Evolutionary conservation across 1,140 invertebrate species (phyloP).

Genomic region (Leptopilina boulardi): DNA sequence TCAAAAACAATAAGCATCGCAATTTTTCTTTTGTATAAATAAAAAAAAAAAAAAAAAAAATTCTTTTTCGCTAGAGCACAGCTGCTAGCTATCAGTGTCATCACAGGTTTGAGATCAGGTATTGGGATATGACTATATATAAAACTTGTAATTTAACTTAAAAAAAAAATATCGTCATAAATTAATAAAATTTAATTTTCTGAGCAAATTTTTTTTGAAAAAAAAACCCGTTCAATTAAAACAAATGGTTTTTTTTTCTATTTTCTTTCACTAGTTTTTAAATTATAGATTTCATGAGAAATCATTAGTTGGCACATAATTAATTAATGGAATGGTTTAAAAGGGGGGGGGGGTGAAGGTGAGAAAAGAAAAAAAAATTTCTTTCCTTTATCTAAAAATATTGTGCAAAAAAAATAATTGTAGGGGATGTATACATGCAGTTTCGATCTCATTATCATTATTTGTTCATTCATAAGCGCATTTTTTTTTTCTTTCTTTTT

Average conservation of each 20-base stretch:
- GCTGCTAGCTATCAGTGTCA: slow-evolving; percentile 49
- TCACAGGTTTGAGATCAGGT: slow-evolving; percentile 69
- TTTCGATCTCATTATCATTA: neutral
- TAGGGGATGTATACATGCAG: neutral
- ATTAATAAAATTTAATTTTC: slow-evolving; percentile 39
- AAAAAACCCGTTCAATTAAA: neutral
- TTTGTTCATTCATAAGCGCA: neutral
- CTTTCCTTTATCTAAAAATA: neutral
- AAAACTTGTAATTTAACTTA: slow-evolving; percentile 45
- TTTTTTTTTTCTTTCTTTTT: no score
- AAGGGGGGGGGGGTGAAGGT: no score
- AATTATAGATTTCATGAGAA: neutral
- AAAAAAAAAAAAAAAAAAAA: slow-evolving; percentile 55
- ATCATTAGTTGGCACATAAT: slow-evolving; percentile 22
- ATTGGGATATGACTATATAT: slow-evolving; percentile 61
- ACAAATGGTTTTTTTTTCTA: neutral
- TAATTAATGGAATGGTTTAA: slow-evolving; percentile 4
- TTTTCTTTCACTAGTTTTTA: no score
- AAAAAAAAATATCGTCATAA: slow-evolving; percentile 22
- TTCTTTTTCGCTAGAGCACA: slow-evolving; percentile 53
- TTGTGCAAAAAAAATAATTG: neutral
- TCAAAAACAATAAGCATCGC: slow-evolving; percentile 51
- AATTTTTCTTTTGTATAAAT: slow-evolving; percentile 51
- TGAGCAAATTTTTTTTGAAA: slow-evolving; percentile 23
- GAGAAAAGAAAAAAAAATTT: neutral